A percentile compares a stretch with the other conserved stretches of the same genome.
These are phyloP conservation scores for Athetis lepigone DNA, from an alignment of 2,888 invertebrate species.

Conservation along the genomic window DNA sequence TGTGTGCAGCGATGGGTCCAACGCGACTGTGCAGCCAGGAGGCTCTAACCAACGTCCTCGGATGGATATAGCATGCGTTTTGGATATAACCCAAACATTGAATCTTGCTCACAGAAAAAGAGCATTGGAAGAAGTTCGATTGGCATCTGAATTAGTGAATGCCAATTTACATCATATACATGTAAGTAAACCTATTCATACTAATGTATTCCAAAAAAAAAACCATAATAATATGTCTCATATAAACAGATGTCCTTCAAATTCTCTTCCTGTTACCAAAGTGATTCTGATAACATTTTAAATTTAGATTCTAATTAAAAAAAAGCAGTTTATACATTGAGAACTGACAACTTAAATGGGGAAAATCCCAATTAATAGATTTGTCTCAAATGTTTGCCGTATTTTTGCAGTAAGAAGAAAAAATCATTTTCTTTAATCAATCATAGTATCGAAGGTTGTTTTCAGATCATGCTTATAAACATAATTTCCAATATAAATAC, in stretches of 20 bases:
- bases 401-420: too few relatives aligned
- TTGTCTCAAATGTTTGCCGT: not conserved
- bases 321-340: constrained; percentile 9
- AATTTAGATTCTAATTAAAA: constrained; percentile 17
- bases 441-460: not conserved
- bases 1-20: constrained; percentile 89
- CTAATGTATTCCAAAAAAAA: not conserved
- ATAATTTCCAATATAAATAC: not conserved
- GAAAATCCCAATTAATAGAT: not conserved
- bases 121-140: constrained; percentile 96
- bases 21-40: constrained; percentile 85
- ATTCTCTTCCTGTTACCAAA: constrained; percentile 35
- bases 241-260: constrained; percentile 46
- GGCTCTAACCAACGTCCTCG: constrained; percentile 89
- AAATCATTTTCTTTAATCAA: not conserved
- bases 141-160: constrained; percentile 94
- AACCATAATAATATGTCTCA: not conserved
- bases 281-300: constrained; percentile 19
- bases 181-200: constrained; percentile 85
- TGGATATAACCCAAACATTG: constrained; percentile 94
- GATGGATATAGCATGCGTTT: constrained; percentile 97
- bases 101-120: constrained; percentile 94
- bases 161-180: constrained; percentile 96
- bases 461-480: not conserved
- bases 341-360: not conserved